A percentile compares a stretch with the other conserved stretches of the same genome.
These are phyloP conservation scores for Bothrops jararaca DNA, from an alignment of 2,113 vertebrate genomes.

Conservation along the genomic window DNA sequence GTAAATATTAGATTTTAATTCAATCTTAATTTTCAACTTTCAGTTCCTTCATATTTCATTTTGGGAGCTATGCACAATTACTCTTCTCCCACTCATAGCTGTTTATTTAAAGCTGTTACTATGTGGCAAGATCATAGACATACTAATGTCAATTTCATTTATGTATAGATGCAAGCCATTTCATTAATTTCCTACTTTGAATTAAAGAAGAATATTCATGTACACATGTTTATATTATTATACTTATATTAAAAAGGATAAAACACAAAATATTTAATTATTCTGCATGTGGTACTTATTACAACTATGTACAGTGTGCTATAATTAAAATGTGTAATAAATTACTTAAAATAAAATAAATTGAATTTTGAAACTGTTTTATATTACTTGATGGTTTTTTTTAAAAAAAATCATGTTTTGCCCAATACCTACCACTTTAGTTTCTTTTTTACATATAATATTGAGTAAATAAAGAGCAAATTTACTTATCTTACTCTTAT, in stretches of 20 bases:
- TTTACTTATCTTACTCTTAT: slow-evolving; percentile 1
- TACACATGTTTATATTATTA: neutral
- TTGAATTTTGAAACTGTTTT: neutral
- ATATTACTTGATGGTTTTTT: neutral
- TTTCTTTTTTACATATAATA: slow-evolving; percentile 13
- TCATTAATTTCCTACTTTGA: neutral
- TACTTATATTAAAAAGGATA: neutral
- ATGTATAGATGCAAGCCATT: neutral
- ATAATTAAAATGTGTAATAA: slow-evolving; percentile 1
- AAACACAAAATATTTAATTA: neutral
- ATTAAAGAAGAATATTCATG: neutral
- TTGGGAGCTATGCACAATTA: neutral
- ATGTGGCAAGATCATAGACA: neutral
- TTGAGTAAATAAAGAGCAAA: slow-evolving; percentile 15
- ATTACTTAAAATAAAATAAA: slow-evolving; percentile 21
- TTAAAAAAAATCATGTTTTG: neutral
- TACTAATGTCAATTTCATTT: neutral
- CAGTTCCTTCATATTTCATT: neutral
- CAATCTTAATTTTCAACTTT: neutral
- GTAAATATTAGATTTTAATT: neutral
- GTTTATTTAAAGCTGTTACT: neutral
- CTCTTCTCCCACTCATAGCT: neutral
- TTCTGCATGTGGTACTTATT: neutral
- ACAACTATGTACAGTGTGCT: neutral
- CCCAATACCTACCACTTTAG: neutral